Evolutionary conservation across 2,797 vertebrate genomes (phyloP).

Genomic region (Euphonia xanthogaster): DNA sequence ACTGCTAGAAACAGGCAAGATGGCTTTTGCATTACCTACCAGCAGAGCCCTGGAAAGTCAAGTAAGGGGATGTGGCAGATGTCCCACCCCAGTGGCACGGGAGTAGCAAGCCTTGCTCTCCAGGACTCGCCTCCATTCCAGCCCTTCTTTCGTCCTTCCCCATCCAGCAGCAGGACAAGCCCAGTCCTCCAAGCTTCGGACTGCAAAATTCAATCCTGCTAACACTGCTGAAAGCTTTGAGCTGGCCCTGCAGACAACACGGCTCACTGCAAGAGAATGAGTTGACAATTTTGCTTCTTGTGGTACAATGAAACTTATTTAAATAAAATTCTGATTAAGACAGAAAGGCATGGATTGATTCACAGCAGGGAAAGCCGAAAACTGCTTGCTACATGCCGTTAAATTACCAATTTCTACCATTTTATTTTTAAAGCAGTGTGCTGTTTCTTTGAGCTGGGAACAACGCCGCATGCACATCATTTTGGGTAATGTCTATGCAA

Average conservation of each 20-base stretch:
- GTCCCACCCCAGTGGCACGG: neutral
- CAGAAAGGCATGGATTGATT: constrained; percentile 25
- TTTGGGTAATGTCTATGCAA: constrained; percentile 25
- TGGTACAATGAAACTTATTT: constrained; percentile 55
- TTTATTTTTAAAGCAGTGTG: constrained; percentile 41
- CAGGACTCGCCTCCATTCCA: constrained; percentile 22
- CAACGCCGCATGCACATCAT: neutral
- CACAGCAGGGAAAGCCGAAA: constrained; percentile 57
- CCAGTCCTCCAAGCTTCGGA: neutral
- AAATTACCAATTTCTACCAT: constrained; percentile 47
- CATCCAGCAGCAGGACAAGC: neutral
- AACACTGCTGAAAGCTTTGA: constrained; percentile 13
- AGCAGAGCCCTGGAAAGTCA: constrained; percentile 28
- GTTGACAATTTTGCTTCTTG: constrained; percentile 43
- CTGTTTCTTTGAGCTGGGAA: constrained; percentile 7
- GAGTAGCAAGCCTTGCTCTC: constrained; percentile 3
- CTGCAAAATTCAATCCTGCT: neutral
- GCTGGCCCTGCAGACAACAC: neutral
- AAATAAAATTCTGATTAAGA: constrained; percentile 70
- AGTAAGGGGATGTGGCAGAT: constrained; percentile 33
- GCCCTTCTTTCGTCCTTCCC: constrained; percentile 38
- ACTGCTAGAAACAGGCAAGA: neutral
- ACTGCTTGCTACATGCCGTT: constrained; percentile 45
- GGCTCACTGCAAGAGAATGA: constrained; percentile 15
- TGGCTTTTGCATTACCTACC: neutral